phyloP scores from a whole-genome alignment of 2,797 vertebrate genomes.

The Selene dorsalis region DNA sequence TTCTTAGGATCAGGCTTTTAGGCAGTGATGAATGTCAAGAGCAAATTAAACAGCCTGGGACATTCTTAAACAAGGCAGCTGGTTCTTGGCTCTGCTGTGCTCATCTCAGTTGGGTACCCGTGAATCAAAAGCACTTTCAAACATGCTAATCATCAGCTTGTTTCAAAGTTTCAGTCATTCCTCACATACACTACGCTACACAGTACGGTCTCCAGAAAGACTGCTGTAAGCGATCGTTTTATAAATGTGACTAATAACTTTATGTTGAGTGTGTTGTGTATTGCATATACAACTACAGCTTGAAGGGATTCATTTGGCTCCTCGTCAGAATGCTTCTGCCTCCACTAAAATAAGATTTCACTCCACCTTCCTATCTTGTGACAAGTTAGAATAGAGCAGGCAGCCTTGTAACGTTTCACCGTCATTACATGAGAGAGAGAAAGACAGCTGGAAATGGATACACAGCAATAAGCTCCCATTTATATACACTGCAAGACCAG shows the following conservation, averaged over 20 bases:
- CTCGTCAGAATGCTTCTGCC: conserved; percentile 49
- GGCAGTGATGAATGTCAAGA: conserved; percentile 66
- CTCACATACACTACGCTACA: background rate
- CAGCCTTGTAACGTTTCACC: conserved; percentile 60
- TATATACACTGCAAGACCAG: conserved; percentile 69
- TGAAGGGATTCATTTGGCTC: conserved; percentile 66
- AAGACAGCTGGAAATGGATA: conserved; percentile 63
- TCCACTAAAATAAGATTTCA: conserved; percentile 70
- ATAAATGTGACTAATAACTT: conserved; percentile 48
- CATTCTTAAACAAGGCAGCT: conserved; percentile 58
- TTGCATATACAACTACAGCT: conserved; percentile 27
- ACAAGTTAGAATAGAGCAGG: conserved; percentile 60
- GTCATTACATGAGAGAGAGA: conserved; percentile 63
- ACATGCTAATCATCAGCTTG: conserved; percentile 38
- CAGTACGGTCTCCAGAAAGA: conserved; percentile 21
- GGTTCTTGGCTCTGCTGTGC: conserved; percentile 42
- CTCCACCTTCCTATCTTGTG: conserved; percentile 60
- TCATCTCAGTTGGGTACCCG: conserved; percentile 31
- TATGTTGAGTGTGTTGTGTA: background rate
- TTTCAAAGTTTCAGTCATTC: conserved; percentile 31
- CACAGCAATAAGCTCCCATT: conserved; percentile 69
- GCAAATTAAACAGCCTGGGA: conserved; percentile 61
- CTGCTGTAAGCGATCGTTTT: conserved; percentile 34
- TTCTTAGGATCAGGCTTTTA: conserved; percentile 60
- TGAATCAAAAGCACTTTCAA: conserved; percentile 45